Evolutionary conservation across 2,888 invertebrate species (phyloP).

Genomic region (Nemapogon koenigi): DNA sequence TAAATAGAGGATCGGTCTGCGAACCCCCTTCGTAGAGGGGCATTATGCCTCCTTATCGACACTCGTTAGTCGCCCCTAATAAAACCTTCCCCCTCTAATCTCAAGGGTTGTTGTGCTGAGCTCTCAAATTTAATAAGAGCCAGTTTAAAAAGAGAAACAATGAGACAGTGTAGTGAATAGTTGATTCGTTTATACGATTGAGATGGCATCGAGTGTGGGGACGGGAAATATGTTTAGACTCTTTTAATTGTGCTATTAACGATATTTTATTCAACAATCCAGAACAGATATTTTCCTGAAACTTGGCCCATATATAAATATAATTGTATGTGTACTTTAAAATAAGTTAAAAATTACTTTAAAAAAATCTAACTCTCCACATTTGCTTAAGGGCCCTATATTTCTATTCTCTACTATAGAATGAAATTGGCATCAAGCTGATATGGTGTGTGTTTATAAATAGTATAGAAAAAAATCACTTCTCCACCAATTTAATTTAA

Average conservation of each 20-base stretch:
- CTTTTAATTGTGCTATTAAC: slow-evolving; percentile 1
- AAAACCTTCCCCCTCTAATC: slow-evolving; percentile 54
- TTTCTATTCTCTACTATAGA: no score
- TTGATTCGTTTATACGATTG: slow-evolving; percentile 12
- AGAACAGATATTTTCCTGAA: neutral
- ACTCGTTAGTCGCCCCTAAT: slow-evolving; percentile 61
- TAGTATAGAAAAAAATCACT: no score
- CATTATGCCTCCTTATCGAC: slow-evolving; percentile 56
- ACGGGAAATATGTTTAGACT: neutral
- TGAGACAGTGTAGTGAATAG: slow-evolving; percentile 17
- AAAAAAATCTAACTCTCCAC: no score
- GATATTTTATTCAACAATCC: neutral
- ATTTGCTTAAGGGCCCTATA: no score
- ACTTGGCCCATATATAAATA: no score
- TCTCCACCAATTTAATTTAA: no score
- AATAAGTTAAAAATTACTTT: no score
- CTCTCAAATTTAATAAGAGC: slow-evolving; percentile 57
- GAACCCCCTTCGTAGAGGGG: slow-evolving; percentile 30
- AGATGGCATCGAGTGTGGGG: slow-evolving; percentile 10
- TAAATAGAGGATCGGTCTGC: slow-evolving; percentile 42
- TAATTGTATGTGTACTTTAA: no score
- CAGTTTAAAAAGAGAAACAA: slow-evolving; percentile 56
- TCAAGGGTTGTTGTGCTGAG: slow-evolving; percentile 45
- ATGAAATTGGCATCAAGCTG: no score
- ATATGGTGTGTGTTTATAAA: no score